Conservation (phyloP, 2,888 invertebrate species). For the Cosmorhoe ocellata region DNA sequence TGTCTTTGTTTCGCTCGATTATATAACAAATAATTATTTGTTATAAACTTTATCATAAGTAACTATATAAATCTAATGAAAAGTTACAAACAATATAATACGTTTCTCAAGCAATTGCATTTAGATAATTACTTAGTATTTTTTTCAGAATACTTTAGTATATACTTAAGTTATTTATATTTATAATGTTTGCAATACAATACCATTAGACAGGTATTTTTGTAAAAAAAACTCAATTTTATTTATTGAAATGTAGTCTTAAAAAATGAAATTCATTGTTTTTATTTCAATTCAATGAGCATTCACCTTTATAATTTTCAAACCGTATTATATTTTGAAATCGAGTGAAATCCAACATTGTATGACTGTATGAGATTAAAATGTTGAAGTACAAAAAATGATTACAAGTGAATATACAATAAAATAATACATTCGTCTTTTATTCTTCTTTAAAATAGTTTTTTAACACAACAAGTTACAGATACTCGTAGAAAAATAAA, state of each 20-base stretch:
- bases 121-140: not conserved
- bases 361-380: constrained; percentile 75
- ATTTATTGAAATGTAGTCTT: no score
- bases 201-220: no score
- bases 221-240: no score
- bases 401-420: constrained; percentile 67
- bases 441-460: constrained; percentile 38
- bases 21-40: not conserved
- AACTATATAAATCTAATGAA: no score
- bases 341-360: constrained; percentile 43
- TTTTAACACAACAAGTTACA: no score
- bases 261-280: no score
- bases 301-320: not conserved
- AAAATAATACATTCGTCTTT: constrained; percentile 59
- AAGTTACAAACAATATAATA: no score
- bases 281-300: not conserved
- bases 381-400: constrained; percentile 78
- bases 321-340: constrained; percentile 2
- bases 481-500: no score
- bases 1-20: constrained; percentile 48
- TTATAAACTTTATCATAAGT: not conserved
- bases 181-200: no score
- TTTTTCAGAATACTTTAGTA: no score
- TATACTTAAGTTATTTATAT: no score
- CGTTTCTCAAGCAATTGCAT: constrained; percentile 6